Conservation (phyloP, 2,888 invertebrate species). For the Tribolium freemani region DNA sequence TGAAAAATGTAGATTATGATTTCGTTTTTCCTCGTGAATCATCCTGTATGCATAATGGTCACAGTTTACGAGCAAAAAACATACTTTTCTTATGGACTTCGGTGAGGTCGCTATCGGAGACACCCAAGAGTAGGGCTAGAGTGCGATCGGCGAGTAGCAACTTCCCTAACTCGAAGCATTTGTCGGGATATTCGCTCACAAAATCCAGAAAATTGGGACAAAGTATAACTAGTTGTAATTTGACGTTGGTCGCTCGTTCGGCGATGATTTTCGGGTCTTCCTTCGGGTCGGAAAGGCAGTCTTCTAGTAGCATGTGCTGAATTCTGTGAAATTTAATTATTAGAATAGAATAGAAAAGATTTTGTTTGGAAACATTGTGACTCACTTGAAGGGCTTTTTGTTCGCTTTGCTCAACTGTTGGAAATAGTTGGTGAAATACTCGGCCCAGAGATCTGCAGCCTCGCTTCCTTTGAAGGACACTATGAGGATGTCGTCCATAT, state of each 20-base stretch:
- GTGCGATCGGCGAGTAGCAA: slow-evolving; percentile 80
- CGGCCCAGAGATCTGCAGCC: slow-evolving; percentile 84
- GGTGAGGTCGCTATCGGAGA: slow-evolving; percentile 79
- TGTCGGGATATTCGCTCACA: slow-evolving; percentile 71
- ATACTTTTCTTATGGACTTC: slow-evolving; percentile 79
- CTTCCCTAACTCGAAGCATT: slow-evolving; percentile 71
- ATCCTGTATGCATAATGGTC: no score
- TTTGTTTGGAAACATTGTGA: slow-evolving; percentile 36
- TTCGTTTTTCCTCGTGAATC: no score
- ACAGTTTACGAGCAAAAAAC: slow-evolving; percentile 1
- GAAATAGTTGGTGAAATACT: slow-evolving; percentile 86
- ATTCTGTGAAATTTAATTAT: slow-evolving; percentile 71
- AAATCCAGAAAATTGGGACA: slow-evolving; percentile 82
- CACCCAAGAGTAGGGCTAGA: slow-evolving; percentile 85
- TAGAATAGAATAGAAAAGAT: no score
- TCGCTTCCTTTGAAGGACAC: slow-evolving; percentile 84
- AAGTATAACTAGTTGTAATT: slow-evolving; percentile 84
- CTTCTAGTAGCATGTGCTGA: slow-evolving; percentile 81
- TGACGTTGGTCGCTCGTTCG: slow-evolving; percentile 75
- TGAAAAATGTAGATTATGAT: no score
- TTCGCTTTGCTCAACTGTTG: slow-evolving; percentile 87
- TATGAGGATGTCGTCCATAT: slow-evolving; percentile 87
- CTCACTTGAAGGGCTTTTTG: slow-evolving; percentile 82
- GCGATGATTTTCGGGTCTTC: slow-evolving; percentile 70
- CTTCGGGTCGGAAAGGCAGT: slow-evolving; percentile 65